Base-by-base conservation (phyloP, 1,140 invertebrate genomes). In the Octopus sinensis region DNA sequence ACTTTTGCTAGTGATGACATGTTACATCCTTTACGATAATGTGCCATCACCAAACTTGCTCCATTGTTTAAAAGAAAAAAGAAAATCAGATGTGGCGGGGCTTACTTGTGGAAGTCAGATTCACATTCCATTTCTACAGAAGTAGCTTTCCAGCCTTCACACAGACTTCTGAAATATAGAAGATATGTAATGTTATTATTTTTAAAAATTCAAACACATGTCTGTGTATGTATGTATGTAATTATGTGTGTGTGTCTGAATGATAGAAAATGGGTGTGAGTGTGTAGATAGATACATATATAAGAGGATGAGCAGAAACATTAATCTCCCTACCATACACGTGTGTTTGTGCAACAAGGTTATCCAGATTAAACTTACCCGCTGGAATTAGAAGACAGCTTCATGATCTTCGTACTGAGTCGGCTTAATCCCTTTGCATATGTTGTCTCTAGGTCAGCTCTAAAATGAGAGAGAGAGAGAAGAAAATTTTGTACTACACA, bases 371-470 rank as follows among this genome's bases (percentile, higher is more conserved):
- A 79, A 52, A 85, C 88, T 87, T 88, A 92, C 91, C 91, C 96
- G 53, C 94, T 92, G 78, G 94, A 93, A 87, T 96, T 93, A 82
- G 92, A 92, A 13, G 94, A 90, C 0, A 95, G 95, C 90, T 96
- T 96, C 62, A 94, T 92, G 76, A 98, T 91, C 92, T 97, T 97
- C 4, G 92, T 92, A 71, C 96, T 95, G 76, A 98, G 91, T 91
- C 97, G 98, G 81, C 94, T 93, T 53, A 98, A 92, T 79, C 94
- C 95, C 92, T 97, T 98, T 17, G 96, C 95, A 91, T 98, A 98
- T 84, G 94, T 94, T 13, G 94, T 93, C 92, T 98, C 96, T 81
- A 96, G 92, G 89, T 98, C 96, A 79, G 96, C 94, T 92, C 95
- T 96, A 91, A 80, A 93, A 92, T 86, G 76, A 87, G 87, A 71